Evolutionary conservation across 1,140 invertebrate species (phyloP).

Genomic region (Cydia fagiglandana): DNA sequence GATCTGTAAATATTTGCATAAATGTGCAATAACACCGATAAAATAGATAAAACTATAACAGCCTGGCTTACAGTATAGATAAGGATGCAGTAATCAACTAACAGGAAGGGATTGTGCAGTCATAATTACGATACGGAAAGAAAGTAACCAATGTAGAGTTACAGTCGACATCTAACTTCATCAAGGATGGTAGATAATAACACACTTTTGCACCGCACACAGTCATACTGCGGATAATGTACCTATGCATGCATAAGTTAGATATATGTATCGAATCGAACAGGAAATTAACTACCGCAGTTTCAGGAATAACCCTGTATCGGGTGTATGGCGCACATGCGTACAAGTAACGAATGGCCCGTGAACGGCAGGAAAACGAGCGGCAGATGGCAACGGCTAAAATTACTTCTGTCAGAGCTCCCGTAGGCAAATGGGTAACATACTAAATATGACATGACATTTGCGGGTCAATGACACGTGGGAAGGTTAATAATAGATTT

Average conservation of each 20-base stretch:
- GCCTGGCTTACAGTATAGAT: background rate
- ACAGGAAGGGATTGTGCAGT: conserved; percentile 20
- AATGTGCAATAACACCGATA: conserved; percentile 14
- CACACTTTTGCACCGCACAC: too few relatives aligned
- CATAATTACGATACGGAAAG: background rate
- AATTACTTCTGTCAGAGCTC: conserved; percentile 6
- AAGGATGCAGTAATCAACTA: conserved; percentile 15
- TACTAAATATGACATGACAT: conserved; percentile 22
- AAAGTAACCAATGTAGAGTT: background rate
- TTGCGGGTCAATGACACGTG: conserved; percentile 23
- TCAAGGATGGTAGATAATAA: too few relatives aligned
- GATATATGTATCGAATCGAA: background rate
- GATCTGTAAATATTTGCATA: conserved; percentile 10
- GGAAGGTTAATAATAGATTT: conserved; percentile 1
- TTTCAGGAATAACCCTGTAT: conserved; percentile 24
- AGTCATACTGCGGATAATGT: too few relatives aligned
- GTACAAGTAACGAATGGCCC: conserved; percentile 13
- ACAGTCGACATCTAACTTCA: background rate
- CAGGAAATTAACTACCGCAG: conserved; percentile 25
- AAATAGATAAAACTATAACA: conserved; percentile 21
- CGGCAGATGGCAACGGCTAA: conserved; percentile 15
- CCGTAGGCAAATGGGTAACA: conserved; percentile 13
- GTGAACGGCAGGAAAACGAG: conserved; percentile 20
- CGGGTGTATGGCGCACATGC: conserved; percentile 1
- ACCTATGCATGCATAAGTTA: background rate